These are phyloP conservation scores for Myiotriccus ornatus DNA, from an alignment of 2,797 vertebrate species.

Conservation along the genomic window DNA sequence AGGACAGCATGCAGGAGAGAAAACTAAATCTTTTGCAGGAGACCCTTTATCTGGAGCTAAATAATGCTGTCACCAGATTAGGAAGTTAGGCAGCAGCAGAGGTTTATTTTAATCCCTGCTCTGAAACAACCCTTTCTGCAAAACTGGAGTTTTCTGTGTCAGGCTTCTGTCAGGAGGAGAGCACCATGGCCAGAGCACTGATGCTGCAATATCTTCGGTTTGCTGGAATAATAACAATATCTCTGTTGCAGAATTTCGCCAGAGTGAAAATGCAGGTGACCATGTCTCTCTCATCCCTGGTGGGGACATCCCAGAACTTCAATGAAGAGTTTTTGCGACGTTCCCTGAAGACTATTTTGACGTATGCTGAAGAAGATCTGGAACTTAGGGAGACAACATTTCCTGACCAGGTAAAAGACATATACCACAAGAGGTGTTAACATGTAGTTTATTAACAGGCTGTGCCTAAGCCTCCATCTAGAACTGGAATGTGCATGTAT, in stretches of 20 bases:
- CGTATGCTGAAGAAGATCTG: slow-evolving; percentile 95
- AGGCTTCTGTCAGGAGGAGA: neutral
- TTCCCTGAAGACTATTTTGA: slow-evolving; percentile 96
- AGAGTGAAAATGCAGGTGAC: slow-evolving; percentile 99
- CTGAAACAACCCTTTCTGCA: neutral
- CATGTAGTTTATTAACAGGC: neutral
- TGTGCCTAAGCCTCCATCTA: neutral
- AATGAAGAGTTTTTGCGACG: slow-evolving; percentile 98
- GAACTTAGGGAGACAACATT: slow-evolving; percentile 95
- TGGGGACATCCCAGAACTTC: slow-evolving; percentile 98
- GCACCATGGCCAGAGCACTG: neutral
- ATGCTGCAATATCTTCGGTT: neutral
- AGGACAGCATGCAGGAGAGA: neutral
- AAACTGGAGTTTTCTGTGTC: neutral
- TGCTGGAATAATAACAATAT: neutral
- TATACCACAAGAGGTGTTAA: neutral
- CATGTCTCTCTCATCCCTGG: slow-evolving; percentile 96
- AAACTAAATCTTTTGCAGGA: neutral
- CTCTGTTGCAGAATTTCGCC: slow-evolving; percentile 89
- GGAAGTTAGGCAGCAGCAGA: neutral
- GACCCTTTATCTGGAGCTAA: neutral
- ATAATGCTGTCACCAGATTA: neutral
- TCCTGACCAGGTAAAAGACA: slow-evolving; percentile 88
- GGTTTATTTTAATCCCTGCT: neutral
- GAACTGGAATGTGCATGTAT: neutral